phyloP scores from a whole-genome alignment of 1,140 invertebrate species.

The Gryon sp. region DNA sequence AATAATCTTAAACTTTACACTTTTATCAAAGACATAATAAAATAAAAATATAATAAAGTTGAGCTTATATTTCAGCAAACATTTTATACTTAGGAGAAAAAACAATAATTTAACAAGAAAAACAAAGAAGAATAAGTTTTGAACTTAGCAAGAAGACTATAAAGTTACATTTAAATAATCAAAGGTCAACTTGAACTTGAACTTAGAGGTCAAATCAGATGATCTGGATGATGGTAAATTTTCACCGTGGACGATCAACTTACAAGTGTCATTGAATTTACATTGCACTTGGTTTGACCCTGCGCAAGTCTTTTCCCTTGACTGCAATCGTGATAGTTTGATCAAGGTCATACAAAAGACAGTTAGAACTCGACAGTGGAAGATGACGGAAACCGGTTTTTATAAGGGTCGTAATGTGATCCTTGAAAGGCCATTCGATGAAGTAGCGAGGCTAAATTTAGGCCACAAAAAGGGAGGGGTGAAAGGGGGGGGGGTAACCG shows the following conservation, averaged over 20 bases:
- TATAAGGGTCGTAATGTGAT: constrained; percentile 19
- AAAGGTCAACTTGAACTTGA: constrained; percentile 14
- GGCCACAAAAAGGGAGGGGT: background rate
- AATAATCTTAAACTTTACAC: too few species aligned
- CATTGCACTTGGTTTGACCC: background rate
- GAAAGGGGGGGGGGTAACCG: background rate
- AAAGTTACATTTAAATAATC: background rate
- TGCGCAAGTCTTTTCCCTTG: constrained; percentile 2
- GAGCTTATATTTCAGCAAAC: too few species aligned
- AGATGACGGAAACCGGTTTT: constrained; percentile 23
- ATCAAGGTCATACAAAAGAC: background rate
- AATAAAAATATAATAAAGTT: too few species aligned
- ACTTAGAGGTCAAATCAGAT: background rate
- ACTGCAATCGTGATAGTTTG: constrained; percentile 2
- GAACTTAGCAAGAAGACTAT: too few species aligned
- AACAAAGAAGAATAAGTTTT: too few species aligned
- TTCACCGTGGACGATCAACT: background rate
- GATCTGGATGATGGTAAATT: background rate
- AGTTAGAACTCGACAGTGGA: too few species aligned
- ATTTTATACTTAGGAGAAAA: too few species aligned
- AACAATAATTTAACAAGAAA: too few species aligned
- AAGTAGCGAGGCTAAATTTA: constrained; percentile 6
- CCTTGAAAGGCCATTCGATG: constrained; percentile 5
- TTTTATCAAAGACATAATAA: too few species aligned
- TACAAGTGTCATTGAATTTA: background rate